These are phyloP conservation scores for Gallinago solitaria DNA, from an alignment of 2,797 vertebrate genomes.

Conservation along the genomic window DNA sequence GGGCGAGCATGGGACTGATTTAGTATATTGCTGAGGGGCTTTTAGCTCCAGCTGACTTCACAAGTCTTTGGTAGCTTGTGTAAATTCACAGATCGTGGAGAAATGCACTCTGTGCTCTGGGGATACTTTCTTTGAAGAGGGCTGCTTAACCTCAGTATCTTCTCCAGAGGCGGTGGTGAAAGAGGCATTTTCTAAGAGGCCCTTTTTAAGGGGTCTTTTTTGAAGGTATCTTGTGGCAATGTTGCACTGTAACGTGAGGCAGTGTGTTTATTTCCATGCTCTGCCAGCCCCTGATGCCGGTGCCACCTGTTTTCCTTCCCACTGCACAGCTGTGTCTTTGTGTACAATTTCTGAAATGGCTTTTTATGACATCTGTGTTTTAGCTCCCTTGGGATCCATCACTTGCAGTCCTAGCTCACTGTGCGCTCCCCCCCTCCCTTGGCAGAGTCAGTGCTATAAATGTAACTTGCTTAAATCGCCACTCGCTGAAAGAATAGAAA, in stretches of 20 bases:
- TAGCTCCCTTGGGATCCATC: slow-evolving; percentile 31
- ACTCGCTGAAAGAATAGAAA: not conserved
- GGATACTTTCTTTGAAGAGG: slow-evolving; percentile 8
- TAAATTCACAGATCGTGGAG: not conserved
- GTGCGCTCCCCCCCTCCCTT: not conserved
- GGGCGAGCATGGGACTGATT: not conserved
- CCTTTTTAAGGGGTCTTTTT: not conserved
- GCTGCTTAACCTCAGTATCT: slow-evolving; percentile 1
- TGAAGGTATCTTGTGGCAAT: not conserved
- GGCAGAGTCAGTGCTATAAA: not conserved
- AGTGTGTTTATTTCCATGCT: slow-evolving; percentile 2
- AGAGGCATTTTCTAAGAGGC: not conserved
- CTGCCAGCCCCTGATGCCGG: not conserved
- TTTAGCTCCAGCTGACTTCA: slow-evolving; percentile 41
- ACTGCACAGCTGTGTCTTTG: slow-evolving; percentile 24
- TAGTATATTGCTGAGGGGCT: slow-evolving; percentile 29
- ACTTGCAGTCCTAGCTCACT: not conserved
- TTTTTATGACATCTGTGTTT: slow-evolving; percentile 69
- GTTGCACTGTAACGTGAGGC: not conserved
- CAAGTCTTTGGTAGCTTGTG: slow-evolving; percentile 26
- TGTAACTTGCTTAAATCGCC: not conserved
- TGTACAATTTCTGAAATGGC: slow-evolving; percentile 43
- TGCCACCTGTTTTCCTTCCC: slow-evolving; percentile 37
- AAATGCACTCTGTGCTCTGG: not conserved
- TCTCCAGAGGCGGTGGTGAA: not conserved